These are phyloP conservation scores for Odontamblyopus lacepedii DNA, from an alignment of 2,797 vertebrate species.

Conservation along the genomic window DNA sequence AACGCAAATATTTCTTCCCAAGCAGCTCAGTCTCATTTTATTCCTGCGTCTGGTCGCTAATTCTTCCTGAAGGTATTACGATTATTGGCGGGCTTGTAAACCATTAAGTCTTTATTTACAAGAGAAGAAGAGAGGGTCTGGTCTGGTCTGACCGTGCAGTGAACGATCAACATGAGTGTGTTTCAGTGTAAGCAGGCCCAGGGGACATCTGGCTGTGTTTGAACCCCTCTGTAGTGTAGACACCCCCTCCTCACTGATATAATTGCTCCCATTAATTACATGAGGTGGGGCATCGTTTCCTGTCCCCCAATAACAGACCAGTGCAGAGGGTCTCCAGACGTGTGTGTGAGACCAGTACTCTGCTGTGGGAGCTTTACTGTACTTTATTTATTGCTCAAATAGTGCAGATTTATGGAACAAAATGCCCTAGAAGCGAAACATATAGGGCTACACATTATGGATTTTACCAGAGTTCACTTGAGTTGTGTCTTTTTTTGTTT, in stretches of 20 bases:
- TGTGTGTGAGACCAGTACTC: constrained; percentile 39
- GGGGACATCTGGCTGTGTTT: constrained; percentile 68
- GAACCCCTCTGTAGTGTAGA: constrained; percentile 45
- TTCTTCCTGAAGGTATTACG: constrained; percentile 76
- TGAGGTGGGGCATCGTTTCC: constrained; percentile 61
- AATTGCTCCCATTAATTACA: constrained; percentile 79
- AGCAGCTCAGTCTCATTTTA: constrained; percentile 13
- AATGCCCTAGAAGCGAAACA: no score
- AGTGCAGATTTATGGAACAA: not conserved
- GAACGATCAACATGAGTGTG: constrained; percentile 48
- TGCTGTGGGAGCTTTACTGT: not conserved
- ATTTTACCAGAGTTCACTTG: no score
- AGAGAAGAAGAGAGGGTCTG: constrained; percentile 63
- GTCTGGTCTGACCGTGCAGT: constrained; percentile 71
- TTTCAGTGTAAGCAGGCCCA: constrained; percentile 18
- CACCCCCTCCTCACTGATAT: constrained; percentile 73
- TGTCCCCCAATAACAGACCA: constrained; percentile 58
- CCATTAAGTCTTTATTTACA: constrained; percentile 80
- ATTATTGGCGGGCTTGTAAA: constrained; percentile 79
- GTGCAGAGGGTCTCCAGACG: constrained; percentile 52
- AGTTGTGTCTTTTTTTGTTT: not conserved
- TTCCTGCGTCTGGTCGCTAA: constrained; percentile 65
- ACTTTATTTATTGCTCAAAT: not conserved
- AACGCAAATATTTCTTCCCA: constrained; percentile 7
- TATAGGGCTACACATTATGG: no score